These are phyloP conservation scores for Cynaeus angustus DNA, from an alignment of 2,888 invertebrate genomes.

Conservation along the genomic window DNA sequence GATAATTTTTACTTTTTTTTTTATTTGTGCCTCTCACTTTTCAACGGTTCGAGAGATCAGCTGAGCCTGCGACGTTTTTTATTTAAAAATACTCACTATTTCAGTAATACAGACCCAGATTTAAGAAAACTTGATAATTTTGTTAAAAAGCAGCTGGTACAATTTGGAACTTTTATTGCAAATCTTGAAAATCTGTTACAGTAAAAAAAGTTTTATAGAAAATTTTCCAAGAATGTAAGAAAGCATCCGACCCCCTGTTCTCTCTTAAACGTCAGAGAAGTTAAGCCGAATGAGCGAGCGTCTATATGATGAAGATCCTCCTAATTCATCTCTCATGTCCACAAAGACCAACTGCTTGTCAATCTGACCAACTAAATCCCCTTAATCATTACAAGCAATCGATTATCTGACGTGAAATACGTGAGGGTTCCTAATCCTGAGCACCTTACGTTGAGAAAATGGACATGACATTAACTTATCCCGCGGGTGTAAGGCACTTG, in stretches of 20 bases:
- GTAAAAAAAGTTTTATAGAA: too few relatives aligned
- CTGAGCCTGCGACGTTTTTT: too few relatives aligned
- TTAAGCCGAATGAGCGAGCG: conserved; percentile 5
- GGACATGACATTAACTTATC: conserved; percentile 45
- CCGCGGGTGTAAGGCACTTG: conserved; percentile 30
- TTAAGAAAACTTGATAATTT: too few relatives aligned
- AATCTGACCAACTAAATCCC: conserved; percentile 55
- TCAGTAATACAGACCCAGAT: too few relatives aligned
- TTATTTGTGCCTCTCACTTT: too few relatives aligned
- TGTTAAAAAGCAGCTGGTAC: too few relatives aligned
- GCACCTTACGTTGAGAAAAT: conserved; percentile 36
- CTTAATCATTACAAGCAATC: conserved; percentile 43
- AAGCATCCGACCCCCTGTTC: background rate
- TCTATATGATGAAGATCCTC: conserved; percentile 25
- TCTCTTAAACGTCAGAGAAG: conserved; percentile 7
- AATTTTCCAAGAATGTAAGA: too few relatives aligned
- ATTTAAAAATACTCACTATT: too few relatives aligned
- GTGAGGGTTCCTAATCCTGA: conserved; percentile 42
- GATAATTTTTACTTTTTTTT: too few relatives aligned
- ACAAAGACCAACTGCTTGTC: conserved; percentile 51
- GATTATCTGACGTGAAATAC: conserved; percentile 45
- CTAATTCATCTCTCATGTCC: conserved; percentile 36
- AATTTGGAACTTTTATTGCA: too few relatives aligned
- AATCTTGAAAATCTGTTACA: too few relatives aligned
- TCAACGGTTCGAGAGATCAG: too few relatives aligned